phyloP scores from a whole-genome alignment of 2,113 vertebrate species.

The Sorex araneus region DNA sequence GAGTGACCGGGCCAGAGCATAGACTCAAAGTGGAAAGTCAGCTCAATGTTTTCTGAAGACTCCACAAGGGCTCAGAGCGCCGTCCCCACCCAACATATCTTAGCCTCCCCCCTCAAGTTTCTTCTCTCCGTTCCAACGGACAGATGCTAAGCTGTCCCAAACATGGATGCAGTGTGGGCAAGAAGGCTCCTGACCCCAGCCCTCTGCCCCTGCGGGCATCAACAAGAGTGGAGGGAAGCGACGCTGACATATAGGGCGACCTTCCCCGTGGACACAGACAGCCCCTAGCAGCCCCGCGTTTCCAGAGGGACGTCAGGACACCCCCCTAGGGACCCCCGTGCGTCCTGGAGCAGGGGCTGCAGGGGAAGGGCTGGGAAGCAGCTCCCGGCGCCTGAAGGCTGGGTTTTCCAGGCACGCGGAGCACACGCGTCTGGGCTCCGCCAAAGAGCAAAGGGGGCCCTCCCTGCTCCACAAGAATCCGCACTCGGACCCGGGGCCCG shows the following conservation, averaged over 20 bases:
- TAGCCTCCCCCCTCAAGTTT: not conserved
- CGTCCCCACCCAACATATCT: too few relatives aligned
- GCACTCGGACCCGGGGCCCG: not conserved
- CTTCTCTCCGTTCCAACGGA: conserved; percentile 1
- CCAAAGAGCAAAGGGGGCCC: not conserved
- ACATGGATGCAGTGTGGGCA: not conserved
- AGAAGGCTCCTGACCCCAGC: not conserved
- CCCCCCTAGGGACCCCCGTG: too few relatives aligned
- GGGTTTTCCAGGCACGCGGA: not conserved
- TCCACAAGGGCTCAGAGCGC: not conserved
- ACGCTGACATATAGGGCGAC: not conserved
- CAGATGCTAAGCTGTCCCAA: not conserved
- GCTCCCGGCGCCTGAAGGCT: not conserved
- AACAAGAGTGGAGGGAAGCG: not conserved
- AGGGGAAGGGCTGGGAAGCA: not conserved
- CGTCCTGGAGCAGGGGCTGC: too few relatives aligned
- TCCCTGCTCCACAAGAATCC: not conserved
- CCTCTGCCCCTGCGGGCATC: not conserved
- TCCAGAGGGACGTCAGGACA: not conserved
- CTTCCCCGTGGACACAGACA: too few relatives aligned
- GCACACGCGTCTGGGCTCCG: not conserved
- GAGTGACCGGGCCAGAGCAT: not conserved
- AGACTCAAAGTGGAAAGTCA: not conserved
- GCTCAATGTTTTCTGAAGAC: not conserved
- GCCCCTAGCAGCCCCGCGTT: not conserved